A percentile compares a stretch with the other conserved stretches of the same genome.
These are phyloP conservation scores for Serripes groenlandicus DNA, from an alignment of 2,888 invertebrate genomes.

Conservation along the genomic window DNA sequence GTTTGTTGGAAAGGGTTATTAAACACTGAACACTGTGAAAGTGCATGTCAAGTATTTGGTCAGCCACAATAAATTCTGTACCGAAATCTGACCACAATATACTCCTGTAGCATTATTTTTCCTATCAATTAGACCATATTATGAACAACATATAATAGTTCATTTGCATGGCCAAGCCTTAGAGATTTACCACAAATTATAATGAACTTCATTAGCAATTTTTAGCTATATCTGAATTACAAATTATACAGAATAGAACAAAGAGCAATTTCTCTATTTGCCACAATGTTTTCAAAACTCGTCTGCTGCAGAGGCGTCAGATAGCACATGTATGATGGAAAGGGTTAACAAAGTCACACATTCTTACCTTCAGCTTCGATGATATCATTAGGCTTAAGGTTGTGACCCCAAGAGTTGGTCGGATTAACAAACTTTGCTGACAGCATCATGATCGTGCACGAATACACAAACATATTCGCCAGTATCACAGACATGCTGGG, in stretches of 20 bases:
- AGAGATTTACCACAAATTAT: no score
- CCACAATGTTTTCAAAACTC: background rate
- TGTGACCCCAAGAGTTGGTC: constrained; percentile 3
- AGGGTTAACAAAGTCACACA: background rate
- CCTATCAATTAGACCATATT: no score
- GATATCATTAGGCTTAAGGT: constrained; percentile 15
- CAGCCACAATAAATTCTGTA: constrained; percentile 1
- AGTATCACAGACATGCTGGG: background rate
- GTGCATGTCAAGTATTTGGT: background rate
- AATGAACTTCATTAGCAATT: no score
- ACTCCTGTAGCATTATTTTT: background rate
- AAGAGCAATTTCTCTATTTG: background rate
- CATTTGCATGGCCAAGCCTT: no score
- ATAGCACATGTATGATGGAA: background rate
- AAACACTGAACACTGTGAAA: no score
- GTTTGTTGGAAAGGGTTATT: no score
- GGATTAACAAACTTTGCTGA: constrained; percentile 20
- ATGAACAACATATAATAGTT: no score
- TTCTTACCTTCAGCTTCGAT: constrained; percentile 8
- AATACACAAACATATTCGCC: background rate
- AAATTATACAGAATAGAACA: no score
- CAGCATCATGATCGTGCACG: constrained; percentile 1
- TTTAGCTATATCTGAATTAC: no score
- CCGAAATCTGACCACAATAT: background rate
- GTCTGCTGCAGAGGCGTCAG: background rate